These are phyloP conservation scores for Gallinago jamesoni DNA, from an alignment of 2,113 vertebrate genomes.

Conservation along the genomic window DNA sequence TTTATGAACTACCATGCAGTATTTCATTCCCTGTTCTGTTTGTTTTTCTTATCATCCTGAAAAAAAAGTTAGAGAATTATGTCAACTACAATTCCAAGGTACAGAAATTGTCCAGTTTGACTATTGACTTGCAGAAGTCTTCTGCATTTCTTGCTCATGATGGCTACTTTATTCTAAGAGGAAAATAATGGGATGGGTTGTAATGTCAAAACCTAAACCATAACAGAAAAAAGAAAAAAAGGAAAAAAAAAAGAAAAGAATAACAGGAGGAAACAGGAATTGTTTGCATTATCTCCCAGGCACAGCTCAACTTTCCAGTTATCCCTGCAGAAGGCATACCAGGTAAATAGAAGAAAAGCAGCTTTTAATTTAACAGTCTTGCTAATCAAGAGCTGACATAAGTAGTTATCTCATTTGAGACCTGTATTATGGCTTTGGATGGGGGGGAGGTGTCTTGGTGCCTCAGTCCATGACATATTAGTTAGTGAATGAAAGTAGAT, in stretches of 20 bases:
- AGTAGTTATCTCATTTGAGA: not conserved
- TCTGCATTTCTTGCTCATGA: not conserved
- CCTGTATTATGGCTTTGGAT: not conserved
- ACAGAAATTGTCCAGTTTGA: not conserved
- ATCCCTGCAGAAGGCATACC: not conserved
- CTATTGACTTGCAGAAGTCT: not conserved
- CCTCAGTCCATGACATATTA: not conserved
- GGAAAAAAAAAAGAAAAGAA: too few relatives aligned
- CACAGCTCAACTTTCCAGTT: not conserved
- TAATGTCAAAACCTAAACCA: not conserved
- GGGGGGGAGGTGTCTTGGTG: not conserved
- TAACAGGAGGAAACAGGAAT: not conserved
- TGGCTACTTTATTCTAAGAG: not conserved
- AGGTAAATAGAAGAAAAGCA: not conserved
- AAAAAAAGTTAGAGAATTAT: not conserved
- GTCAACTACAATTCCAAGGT: not conserved
- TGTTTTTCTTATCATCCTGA: not conserved
- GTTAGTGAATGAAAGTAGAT: not conserved
- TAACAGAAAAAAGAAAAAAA: not conserved
- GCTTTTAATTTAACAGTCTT: not conserved
- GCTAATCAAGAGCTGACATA: not conserved
- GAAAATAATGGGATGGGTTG: not conserved
- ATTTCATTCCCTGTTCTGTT: not conserved
- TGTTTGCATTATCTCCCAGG: not conserved
- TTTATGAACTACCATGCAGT: not conserved